phyloP scores from a whole-genome alignment of 1,140 invertebrate genomes.

The Drosophila pallidifrons region DNA sequence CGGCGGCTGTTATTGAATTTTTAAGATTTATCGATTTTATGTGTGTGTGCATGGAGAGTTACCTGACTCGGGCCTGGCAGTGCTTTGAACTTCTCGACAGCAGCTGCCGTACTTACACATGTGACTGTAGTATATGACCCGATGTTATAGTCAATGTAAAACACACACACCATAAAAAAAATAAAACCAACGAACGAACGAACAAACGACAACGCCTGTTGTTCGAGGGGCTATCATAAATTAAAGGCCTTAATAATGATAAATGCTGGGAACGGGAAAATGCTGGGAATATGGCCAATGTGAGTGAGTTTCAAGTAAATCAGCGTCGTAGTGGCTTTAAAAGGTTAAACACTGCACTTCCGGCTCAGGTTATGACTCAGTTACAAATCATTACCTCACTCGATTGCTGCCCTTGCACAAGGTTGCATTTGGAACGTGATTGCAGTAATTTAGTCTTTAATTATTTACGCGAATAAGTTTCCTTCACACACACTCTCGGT shows the following conservation, averaged over 20 bases:
- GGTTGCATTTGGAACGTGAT: not conserved
- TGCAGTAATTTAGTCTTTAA: not conserved
- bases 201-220: conserved; percentile 52
- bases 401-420: not conserved
- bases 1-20: conserved; percentile 77
- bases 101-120: conserved; percentile 54
- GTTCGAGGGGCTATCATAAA: conserved; percentile 60
- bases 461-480: not conserved
- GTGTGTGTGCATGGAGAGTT: conserved; percentile 43
- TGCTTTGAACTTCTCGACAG: conserved; percentile 67
- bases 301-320: conserved; percentile 13
- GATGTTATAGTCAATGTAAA: conserved; percentile 81
- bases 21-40: conserved; percentile 83
- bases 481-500: too few relatives aligned
- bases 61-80: conserved; percentile 47
- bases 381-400: not conserved
- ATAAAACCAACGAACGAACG: too few relatives aligned
- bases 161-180: conserved; percentile 74
- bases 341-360: conserved; percentile 12
- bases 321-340: conserved; percentile 33
- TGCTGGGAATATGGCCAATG: conserved; percentile 13
- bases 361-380: not conserved
- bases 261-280: conserved; percentile 41
- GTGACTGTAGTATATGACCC: conserved; percentile 44
- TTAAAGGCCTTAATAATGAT: conserved; percentile 81